Evolutionary conservation across 1,140 invertebrate species (phyloP), one percentile per base, ranked within the genome.

Genomic region (Cyclina sinensis): DNA sequence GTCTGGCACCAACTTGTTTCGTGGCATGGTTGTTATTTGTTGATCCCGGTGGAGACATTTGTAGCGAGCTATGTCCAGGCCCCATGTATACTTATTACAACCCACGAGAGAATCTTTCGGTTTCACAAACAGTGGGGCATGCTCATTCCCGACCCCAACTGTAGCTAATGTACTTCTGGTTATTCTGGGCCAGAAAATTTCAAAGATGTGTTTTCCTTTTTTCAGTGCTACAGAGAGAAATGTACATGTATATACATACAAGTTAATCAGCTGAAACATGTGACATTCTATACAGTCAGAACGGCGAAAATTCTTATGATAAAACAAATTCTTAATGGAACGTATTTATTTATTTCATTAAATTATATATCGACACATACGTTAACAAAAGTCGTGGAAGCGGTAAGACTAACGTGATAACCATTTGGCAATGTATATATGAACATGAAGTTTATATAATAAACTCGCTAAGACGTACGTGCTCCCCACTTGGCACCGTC

Each of bases 191-290:
- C 79, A 91, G 18, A 68, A 57, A 35, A 91, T 90, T 32, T 90
- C 87, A 24, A 91, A 90, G 4, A 88, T 65, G 76, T 90, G 89
- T 73, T 90, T 92, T 5, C 90, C 89, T 43, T 51, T 51, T n/a
- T 73, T 68, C 30, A 84, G n/a, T n/a, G 62, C 82, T 84, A 57
- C 3, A 21, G 9, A 78, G 21, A 78, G 4, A 7, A 30, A 27
- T 48, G 14, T 43, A 43, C 43, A 43, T n/a, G n/a, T n/a, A 3
- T 70, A 70, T 4, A 70, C 5, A 32, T 0, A 11, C n/a, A n/a
- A n/a, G n/a, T n/a, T n/a, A n/a, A n/a, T n/a, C n/a, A n/a, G n/a
- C n/a, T n/a, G n/a, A n/a, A n/a, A n/a, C n/a, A n/a, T n/a, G n/a
- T n/a, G n/a, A n/a, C n/a, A n/a, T n/a, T n/a, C n/a, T n/a, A n/a